Conservation (phyloP, 2,888 invertebrate genomes). For the Dolichopus griseipennis region DNA sequence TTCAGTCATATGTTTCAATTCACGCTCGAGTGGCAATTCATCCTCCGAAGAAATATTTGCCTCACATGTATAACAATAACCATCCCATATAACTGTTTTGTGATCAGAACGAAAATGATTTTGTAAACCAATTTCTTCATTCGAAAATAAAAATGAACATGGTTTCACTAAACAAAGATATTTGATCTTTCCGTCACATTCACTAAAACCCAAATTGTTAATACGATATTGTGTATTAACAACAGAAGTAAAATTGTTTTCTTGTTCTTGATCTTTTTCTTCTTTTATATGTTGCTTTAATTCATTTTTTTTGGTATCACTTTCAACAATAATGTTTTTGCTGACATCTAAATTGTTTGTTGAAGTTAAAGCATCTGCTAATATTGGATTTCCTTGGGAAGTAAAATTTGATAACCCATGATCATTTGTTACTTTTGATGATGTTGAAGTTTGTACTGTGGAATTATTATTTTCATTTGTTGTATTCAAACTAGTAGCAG, state of each 20-base stretch:
- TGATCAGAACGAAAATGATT: constrained; percentile 37
- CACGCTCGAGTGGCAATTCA: constrained; percentile 21
- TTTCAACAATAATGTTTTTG: not conserved
- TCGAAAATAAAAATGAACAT: constrained; percentile 36
- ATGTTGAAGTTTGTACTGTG: not conserved
- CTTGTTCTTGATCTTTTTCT: not conserved
- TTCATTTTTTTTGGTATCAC: not conserved
- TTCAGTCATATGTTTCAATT: constrained; percentile 33
- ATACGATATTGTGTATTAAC: constrained; percentile 21
- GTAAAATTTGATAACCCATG: not conserved
- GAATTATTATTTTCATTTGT: not conserved
- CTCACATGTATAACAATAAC: constrained; percentile 48
- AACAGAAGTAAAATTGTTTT: not conserved
- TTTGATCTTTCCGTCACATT: constrained; percentile 21
- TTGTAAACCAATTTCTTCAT: constrained; percentile 33
- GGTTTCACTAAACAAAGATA: constrained; percentile 34
- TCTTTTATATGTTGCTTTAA: not conserved
- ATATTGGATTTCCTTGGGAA: not conserved
- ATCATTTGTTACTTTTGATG: not conserved
- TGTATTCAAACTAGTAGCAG: not conserved
- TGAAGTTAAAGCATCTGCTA: not conserved
- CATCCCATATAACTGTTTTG: constrained; percentile 47
- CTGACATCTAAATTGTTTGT: not conserved
- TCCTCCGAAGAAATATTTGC: constrained; percentile 17
- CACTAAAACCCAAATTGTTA: constrained; percentile 32